phyloP scores from a whole-genome alignment of 2,797 vertebrate species.

The Amniataba percoides region DNA sequence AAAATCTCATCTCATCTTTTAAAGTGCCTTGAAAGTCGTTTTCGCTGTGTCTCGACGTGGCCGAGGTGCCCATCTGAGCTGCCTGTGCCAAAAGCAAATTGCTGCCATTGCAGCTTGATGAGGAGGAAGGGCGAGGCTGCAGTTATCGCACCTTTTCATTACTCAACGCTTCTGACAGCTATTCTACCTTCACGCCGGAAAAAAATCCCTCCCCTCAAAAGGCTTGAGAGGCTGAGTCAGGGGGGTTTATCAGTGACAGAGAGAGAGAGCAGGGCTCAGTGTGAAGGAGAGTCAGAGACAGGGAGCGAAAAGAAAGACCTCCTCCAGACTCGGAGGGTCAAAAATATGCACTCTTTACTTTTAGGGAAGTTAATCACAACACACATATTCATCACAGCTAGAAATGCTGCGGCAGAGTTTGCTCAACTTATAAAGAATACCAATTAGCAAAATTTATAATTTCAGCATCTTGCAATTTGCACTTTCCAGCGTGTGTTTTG shows the following conservation, averaged over 20 bases:
- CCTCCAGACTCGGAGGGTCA: not conserved
- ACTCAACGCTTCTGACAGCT: slow-evolving; percentile 55
- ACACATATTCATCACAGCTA: not conserved
- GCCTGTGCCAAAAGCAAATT: slow-evolving; percentile 57
- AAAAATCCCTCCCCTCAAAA: slow-evolving; percentile 16
- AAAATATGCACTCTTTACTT: not conserved
- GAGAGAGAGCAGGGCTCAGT: not conserved
- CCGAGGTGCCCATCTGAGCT: slow-evolving; percentile 22
- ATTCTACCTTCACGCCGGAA: slow-evolving; percentile 13
- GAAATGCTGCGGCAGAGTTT: not conserved
- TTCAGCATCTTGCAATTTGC: not conserved
- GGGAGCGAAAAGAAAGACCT: not conserved
- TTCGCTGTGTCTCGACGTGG: slow-evolving; percentile 6
- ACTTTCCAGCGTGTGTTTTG: not conserved
- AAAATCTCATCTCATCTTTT: slow-evolving; percentile 44
- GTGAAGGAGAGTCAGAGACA: not conserved
- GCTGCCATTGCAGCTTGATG: slow-evolving; percentile 60
- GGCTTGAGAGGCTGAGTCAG: slow-evolving; percentile 29
- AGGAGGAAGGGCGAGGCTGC: slow-evolving; percentile 50
- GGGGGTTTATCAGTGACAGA: not conserved
- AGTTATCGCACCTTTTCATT: slow-evolving; percentile 64
- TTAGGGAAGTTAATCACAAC: slow-evolving; percentile 10
- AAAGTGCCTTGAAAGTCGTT: slow-evolving; percentile 48
- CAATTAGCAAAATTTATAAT: not conserved
- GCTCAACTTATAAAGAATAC: not conserved